Base-by-base conservation (phyloP, 2,888 invertebrate genomes). In the Phorcus lineatus region DNA sequence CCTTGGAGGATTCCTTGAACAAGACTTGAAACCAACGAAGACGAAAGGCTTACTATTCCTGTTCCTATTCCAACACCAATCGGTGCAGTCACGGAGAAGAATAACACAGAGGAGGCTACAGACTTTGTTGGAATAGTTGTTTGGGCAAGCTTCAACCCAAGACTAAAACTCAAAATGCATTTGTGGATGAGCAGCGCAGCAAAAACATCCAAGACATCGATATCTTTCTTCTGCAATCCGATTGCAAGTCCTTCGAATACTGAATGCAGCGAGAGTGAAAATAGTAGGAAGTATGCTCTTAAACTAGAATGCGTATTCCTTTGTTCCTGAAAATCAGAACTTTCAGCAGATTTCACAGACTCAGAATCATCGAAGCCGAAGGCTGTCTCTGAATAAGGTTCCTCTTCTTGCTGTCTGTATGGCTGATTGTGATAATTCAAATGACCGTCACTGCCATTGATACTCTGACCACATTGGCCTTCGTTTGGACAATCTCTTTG, bases 51-150 rank as follows among this genome's bases (percentile, higher is more conserved):
- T 81, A 90, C 92, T 24, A 95, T 91, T 1, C 91, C 92, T 22
- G 96, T 94, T 0, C 96, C 96, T 28, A 95, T 93, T 11, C 94
- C 95, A 78, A 96, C 95, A 9, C 96, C 96, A 81, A 96, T 88
- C 0, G 96, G 95, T 4, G 96, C 95, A 4, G 96, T 96, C 75
- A 95, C 89, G 0, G 96, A 95, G 77, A 94, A 92, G 2, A 92
- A 80, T 3, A 93, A 67, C 57, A 93, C 91, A 36, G 93, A 92
- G 31, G 89, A 84, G 13, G 94, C 85, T 17, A 93, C 90, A 7
- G 88, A 85, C 28, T 85, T 83, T 13, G 91, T 81, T 17, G 91
- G 88, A 16, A 95, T 86, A 76, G 91, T 90, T 82, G 94, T 94
- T 84, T 94, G 94, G 6, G 93, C 92, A 47, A 94, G 89, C 84